Percentiles rank a stretch among this genome's conserved stretches.
These are phyloP conservation scores for Hydra vulgaris DNA, from an alignment of 30 jellyfish, hydroid and myxozoan species.

Conservation along the genomic window DNA sequence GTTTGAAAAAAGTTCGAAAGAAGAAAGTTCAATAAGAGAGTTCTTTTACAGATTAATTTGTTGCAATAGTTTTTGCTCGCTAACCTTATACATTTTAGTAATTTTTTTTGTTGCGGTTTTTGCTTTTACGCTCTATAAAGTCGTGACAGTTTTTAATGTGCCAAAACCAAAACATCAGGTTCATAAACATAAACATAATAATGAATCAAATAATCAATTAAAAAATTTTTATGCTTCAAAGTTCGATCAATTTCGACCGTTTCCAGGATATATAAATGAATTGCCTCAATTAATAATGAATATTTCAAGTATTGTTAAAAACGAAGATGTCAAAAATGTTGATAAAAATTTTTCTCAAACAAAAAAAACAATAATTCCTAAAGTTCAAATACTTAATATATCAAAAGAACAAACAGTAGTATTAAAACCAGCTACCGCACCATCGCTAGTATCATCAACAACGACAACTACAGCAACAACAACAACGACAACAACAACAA, in stretches of 20 bases:
- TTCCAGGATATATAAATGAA: not conserved
- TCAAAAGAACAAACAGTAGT: not conserved
- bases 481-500: constrained; percentile 3
- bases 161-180: constrained; percentile 5
- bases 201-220: not conserved
- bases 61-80: constrained; percentile 10
- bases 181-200: not conserved
- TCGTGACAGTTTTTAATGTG: not conserved
- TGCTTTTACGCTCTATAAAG: constrained; percentile 17
- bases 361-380: not conserved
- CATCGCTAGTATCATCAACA: not conserved
- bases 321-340: not conserved
- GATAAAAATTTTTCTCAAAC: not conserved
- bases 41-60: not conserved
- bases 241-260: not conserved
- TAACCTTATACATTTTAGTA: constrained; percentile 4
- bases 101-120: constrained; percentile 19
- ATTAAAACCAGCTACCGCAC: constrained; percentile 7
- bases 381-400: not conserved
- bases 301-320: not conserved
- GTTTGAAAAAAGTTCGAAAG: constrained; percentile 1
- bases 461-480: constrained; percentile 7
- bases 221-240: not conserved
- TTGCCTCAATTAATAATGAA: not conserved
- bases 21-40: not conserved